These are phyloP conservation scores for Formica selysi DNA, from an alignment of 1,140 invertebrate genomes.

Conservation along the genomic window DNA sequence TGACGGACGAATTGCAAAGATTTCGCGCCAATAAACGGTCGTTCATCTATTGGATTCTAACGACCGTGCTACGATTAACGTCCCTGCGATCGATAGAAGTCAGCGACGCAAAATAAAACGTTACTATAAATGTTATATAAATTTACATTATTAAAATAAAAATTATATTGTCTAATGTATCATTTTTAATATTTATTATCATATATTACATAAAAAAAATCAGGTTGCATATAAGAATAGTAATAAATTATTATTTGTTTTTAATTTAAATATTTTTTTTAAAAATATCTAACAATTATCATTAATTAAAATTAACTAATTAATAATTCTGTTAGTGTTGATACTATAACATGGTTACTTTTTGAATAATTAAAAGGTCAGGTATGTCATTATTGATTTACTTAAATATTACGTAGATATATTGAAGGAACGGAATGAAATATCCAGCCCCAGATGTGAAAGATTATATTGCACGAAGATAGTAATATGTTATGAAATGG, in stretches of 20 bases:
- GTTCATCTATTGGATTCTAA: not conserved
- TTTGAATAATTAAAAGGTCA: not conserved
- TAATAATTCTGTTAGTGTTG: not conserved
- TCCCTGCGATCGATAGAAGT: not conserved
- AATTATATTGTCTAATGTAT: not conserved
- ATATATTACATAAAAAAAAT: no score
- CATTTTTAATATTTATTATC: no score
- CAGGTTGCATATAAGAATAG: no score
- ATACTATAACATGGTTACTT: not conserved
- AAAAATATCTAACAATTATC: not conserved
- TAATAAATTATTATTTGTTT: no score
- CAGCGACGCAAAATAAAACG: not conserved
- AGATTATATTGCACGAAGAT: slow-evolving; percentile 59
- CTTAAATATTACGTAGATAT: slow-evolving; percentile 35
- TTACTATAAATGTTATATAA: not conserved
- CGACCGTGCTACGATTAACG: not conserved
- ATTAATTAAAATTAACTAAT: not conserved
- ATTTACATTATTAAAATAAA: not conserved
- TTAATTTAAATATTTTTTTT: no score
- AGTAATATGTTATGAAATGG: slow-evolving; percentile 65
- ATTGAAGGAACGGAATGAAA: slow-evolving; percentile 37
- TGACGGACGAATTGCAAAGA: slow-evolving; percentile 64
- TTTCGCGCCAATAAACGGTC: slow-evolving; percentile 45
- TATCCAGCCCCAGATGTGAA: slow-evolving; percentile 23
- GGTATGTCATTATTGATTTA: slow-evolving; percentile 20